A percentile compares a stretch with the other conserved stretches of the same genome.
phyloP scores from a whole-genome alignment of 2,888 invertebrate genomes.

The Zonitis immaculata region DNA sequence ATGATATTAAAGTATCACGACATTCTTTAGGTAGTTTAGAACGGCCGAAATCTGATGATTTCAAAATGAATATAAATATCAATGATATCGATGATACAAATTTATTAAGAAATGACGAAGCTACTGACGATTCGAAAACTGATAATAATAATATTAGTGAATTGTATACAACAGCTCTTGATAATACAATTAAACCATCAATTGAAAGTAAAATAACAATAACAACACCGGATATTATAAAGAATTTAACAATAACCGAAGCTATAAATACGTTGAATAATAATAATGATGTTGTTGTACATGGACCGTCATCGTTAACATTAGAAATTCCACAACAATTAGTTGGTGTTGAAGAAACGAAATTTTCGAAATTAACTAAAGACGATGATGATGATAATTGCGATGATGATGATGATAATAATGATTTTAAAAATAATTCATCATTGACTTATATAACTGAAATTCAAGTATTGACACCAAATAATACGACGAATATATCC shows the following conservation, averaged over 20 bases:
- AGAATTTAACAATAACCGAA: conserved; percentile 45
- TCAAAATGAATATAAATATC: conserved; percentile 35
- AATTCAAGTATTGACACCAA: conserved; percentile 63
- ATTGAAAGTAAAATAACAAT: conserved; percentile 50
- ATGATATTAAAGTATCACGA: conserved; percentile 60
- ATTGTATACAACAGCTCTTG: conserved; percentile 51
- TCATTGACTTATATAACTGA: conserved; percentile 65
- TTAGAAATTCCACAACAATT: conserved; percentile 32
- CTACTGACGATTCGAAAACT: conserved; percentile 50
- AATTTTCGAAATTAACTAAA: conserved; percentile 10
- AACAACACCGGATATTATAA: conserved; percentile 47
- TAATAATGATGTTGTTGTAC: conserved; percentile 37
- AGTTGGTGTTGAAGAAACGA: conserved; percentile 13
- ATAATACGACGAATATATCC: conserved; percentile 34
- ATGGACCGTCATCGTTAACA: conserved; percentile 36
- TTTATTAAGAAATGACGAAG: conserved; percentile 36
- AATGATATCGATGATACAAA: too few species aligned
- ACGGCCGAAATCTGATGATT: conserved; percentile 50
- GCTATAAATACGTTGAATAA: conserved; percentile 39
- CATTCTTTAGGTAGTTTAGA: conserved; percentile 60
- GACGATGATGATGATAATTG: not conserved
- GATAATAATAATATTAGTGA: conserved; percentile 48
- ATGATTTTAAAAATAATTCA: conserved; percentile 32
- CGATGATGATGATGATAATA: conserved; percentile 18
- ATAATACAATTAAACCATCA: conserved; percentile 47